Base-by-base conservation (phyloP, 2,113 vertebrate genomes). In the Stegostoma tigrinum region DNA sequence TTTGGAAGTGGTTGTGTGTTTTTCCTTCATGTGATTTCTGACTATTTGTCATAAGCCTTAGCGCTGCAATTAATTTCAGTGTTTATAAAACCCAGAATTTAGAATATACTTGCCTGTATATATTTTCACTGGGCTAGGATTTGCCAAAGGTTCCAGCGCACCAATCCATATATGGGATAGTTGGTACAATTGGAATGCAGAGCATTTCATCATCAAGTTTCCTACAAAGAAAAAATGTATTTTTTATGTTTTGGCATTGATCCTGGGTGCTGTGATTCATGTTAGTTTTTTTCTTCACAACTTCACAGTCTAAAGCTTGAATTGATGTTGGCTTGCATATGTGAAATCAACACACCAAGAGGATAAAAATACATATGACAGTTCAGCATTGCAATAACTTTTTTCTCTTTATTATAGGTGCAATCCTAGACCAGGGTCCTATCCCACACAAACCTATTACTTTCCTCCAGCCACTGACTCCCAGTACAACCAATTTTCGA, bases 341-440 rank as follows among this genome's bases (percentile, higher is more conserved):
- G 0, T 14, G 87, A 0, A 30, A n/a, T 2, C 5, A 91, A 91
- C 38, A 23, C 5, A 23, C 5, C 38, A 67, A 64, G 7, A 48
- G 68, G 94, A 95, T 70, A 68, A 45, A 52, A 45, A 52, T 93
- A n/a, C 66, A 23, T 66, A 93, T 64, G 14, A 34, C 93, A 70
- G 61, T 70, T 94, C 66, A 94, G 70, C 94, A 72, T 72, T 72
- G 66, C 66, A 27, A 70, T 70, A n/a, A 70, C 27, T 38, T 94
- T 61, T 70, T 95, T 95, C 94, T 72, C 14, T 95, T 70, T 95
- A 19, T 95, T 95, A 72, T 75, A 95, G 94, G 94, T 72, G 38
- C 45, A 95, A 95, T 48, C 94, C 94, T 75, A 72, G 48, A 95
- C 94, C 94, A 95, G 94, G 94, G 45, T 75, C 94, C 94, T 95